Evolutionary conservation across 2,888 invertebrate genomes (phyloP).

Genomic region (Drosophila atripex): DNA sequence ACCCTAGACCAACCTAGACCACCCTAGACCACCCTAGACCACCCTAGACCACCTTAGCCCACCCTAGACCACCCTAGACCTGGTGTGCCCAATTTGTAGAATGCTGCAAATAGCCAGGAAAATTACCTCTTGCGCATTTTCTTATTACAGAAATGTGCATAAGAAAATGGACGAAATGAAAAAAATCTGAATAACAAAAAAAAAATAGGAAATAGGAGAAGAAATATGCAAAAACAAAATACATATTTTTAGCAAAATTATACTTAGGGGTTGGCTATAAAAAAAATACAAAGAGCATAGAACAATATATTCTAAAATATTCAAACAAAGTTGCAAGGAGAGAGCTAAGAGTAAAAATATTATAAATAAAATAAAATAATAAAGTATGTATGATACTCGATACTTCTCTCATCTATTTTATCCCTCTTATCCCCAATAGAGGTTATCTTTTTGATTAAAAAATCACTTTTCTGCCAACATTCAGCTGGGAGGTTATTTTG

Average conservation of each 20-base stretch:
- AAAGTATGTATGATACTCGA: too few species aligned
- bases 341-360: neutral
- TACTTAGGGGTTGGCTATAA: too few species aligned
- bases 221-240: neutral
- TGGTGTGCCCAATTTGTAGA: constrained; percentile 64
- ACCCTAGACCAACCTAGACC: neutral
- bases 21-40: neutral
- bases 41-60: neutral
- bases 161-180: constrained; percentile 77
- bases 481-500: too few species aligned
- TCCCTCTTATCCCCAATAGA: too few species aligned
- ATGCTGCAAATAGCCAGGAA: constrained; percentile 79
- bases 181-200: constrained; percentile 51
- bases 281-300: constrained; percentile 3
- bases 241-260: neutral
- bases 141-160: constrained; percentile 77
- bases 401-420: too few species aligned
- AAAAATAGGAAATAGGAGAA: neutral
- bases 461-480: too few species aligned
- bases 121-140: constrained; percentile 79
- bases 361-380: neutral
- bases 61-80: neutral
- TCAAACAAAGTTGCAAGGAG: constrained; percentile 14
- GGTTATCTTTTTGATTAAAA: too few species aligned
- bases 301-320: constrained; percentile 20